Conservation (phyloP, 1,140 invertebrate species). For the Forficula auricularia region DNA sequence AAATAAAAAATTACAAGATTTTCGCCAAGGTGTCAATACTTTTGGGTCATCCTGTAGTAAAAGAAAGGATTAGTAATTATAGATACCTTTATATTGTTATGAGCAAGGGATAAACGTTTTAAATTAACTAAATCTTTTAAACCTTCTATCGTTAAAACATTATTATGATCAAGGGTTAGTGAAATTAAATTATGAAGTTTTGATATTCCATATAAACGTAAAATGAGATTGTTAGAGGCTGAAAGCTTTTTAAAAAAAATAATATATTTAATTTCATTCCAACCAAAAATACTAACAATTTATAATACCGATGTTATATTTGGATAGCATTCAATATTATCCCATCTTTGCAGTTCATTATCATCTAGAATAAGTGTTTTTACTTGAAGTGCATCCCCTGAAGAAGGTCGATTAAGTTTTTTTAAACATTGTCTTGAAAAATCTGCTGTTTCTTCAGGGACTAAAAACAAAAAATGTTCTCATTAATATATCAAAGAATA, state of each 20-base stretch:
- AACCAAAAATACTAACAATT: conserved; percentile 6
- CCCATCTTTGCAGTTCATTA: conserved; percentile 69
- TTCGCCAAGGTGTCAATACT: conserved; percentile 4
- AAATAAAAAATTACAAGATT: too few relatives aligned
- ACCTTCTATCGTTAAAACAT: conserved; percentile 73
- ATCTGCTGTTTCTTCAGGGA: conserved; percentile 24
- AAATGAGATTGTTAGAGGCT: conserved; percentile 60
- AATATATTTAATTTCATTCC: conserved; percentile 4
- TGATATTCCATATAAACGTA: conserved; percentile 72
- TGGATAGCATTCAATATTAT: conserved; percentile 65
- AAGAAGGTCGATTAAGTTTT: conserved; percentile 24
- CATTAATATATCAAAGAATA: not conserved
- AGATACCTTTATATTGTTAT: conserved; percentile 50
- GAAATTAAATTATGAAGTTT: conserved; percentile 58
- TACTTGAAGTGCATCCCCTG: conserved; percentile 28
- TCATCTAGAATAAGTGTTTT: conserved; percentile 64
- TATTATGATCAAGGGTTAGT: conserved; percentile 71
- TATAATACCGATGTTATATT: conserved; percentile 56
- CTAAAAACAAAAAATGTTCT: conserved; percentile 7
- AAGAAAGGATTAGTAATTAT: not conserved
- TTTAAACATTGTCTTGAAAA: conserved; percentile 26
- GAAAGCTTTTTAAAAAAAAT: conserved; percentile 41
- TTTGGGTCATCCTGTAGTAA: conserved; percentile 3
- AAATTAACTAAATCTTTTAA: conserved; percentile 66
- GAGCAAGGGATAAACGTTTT: conserved; percentile 52